Conservation (phyloP, 1,140 invertebrate species). For the Berghia stephanieae region DNA sequence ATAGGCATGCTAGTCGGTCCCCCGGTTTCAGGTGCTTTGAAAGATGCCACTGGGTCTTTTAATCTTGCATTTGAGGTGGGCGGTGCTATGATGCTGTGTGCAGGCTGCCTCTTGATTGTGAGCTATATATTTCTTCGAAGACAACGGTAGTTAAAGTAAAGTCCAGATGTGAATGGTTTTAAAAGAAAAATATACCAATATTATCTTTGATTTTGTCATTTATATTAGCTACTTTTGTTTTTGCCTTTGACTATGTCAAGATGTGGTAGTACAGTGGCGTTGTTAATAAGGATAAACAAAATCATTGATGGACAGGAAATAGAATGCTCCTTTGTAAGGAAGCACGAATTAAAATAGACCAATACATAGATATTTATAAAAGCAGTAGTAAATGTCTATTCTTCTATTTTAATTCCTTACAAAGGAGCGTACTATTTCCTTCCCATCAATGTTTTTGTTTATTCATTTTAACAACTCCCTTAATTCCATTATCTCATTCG, state of each 20-base stretch:
- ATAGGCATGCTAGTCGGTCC: constrained; percentile 84
- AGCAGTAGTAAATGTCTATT: too few relatives aligned
- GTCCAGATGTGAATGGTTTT: background rate
- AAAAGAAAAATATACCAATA: background rate
- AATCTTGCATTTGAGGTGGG: constrained; percentile 47
- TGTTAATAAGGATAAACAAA: background rate
- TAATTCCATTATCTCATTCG: too few relatives aligned
- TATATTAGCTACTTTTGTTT: background rate
- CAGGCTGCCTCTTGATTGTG: constrained; percentile 38
- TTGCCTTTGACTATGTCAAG: background rate
- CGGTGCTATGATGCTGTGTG: constrained; percentile 36
- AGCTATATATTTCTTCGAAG: constrained; percentile 32
- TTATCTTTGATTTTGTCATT: background rate
- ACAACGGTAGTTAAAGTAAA: background rate
- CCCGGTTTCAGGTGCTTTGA: constrained; percentile 78
- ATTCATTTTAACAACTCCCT: too few relatives aligned
- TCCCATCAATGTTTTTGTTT: too few relatives aligned
- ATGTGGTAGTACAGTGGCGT: background rate
- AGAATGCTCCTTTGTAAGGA: too few relatives aligned
- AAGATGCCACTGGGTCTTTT: constrained; percentile 41
- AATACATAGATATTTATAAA: background rate
- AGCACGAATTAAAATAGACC: too few relatives aligned
- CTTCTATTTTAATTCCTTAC: too few relatives aligned
- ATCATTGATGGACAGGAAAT: too few relatives aligned
- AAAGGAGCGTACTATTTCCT: too few relatives aligned